Evolutionary conservation across 2,888 invertebrate genomes (phyloP).

Genomic region (Seira sanloemensis): DNA sequence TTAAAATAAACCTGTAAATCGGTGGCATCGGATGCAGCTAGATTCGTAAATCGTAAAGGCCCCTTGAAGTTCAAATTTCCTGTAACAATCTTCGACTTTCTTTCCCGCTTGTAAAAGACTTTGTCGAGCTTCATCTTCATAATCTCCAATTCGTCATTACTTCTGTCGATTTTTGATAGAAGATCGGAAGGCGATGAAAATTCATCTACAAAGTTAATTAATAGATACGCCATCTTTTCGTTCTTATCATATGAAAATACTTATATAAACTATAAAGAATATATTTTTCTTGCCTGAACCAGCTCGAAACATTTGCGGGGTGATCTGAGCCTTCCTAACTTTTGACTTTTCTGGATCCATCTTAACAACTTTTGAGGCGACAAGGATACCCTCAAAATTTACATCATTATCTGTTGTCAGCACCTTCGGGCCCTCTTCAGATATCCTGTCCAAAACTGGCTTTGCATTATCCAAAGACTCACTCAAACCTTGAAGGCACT

Average conservation of each 20-base stretch:
- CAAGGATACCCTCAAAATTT: conserved; percentile 46
- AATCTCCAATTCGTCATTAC: conserved; percentile 7
- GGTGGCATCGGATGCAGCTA: neutral
- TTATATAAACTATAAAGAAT: conserved; percentile 19
- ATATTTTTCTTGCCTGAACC: conserved; percentile 18
- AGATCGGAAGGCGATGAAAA: conserved; percentile 43
- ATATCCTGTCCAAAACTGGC: conserved; percentile 35
- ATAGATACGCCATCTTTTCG: too few species aligned
- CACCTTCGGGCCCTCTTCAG: conserved; percentile 30
- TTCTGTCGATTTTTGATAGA: conserved; percentile 14
- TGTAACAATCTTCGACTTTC: neutral
- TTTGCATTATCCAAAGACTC: conserved; percentile 36
- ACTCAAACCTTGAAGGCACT: conserved; percentile 55
- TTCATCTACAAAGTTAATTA: too few species aligned
- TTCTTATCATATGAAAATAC: too few species aligned
- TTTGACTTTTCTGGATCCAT: conserved; percentile 10
- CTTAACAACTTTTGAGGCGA: conserved; percentile 29
- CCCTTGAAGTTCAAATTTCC: conserved; percentile 34
- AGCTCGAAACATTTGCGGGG: conserved; percentile 37
- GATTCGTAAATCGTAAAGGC: neutral
- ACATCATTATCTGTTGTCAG: conserved; percentile 51
- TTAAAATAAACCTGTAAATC: conserved; percentile 35
- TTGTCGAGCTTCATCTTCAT: conserved; percentile 28
- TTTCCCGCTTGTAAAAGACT: conserved; percentile 20
- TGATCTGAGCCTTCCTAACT: conserved; percentile 31